These are phyloP conservation scores for Pogonomyrmex californicus DNA, from an alignment of 1,140 invertebrate genomes.

Conservation along the genomic window DNA sequence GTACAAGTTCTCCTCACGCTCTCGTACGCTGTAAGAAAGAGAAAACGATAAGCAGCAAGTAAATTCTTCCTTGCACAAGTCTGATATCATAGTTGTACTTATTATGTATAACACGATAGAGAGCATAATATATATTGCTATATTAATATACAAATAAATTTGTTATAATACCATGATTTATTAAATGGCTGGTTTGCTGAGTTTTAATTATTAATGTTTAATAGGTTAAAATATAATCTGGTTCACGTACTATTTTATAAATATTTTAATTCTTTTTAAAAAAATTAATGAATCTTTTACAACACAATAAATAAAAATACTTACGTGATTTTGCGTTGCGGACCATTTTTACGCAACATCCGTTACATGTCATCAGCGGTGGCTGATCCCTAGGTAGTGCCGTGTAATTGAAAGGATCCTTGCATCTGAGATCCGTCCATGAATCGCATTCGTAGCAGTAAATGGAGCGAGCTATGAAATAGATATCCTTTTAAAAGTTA, in stretches of 20 bases:
- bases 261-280: not conserved
- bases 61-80: not conserved
- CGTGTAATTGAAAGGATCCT: slow-evolving; percentile 97
- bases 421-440: slow-evolving; percentile 95
- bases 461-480: slow-evolving; percentile 91
- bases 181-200: not conserved
- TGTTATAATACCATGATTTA: slow-evolving; percentile 11
- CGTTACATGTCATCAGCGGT: slow-evolving; percentile 94
- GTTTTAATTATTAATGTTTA: not conserved
- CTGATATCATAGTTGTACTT: not conserved
- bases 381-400: slow-evolving; percentile 94
- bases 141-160: not conserved
- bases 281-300: not conserved
- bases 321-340: slow-evolving; percentile 95
- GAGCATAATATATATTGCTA: not conserved
- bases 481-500: slow-evolving; percentile 20
- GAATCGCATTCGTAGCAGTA: slow-evolving; percentile 98
- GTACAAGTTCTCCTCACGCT: slow-evolving; percentile 96
- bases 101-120: not conserved
- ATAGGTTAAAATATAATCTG: not conserved
- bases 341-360: slow-evolving; percentile 98
- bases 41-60: slow-evolving; percentile 37
- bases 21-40: slow-evolving; percentile 92
- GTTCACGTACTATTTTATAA: not conserved
- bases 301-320: slow-evolving; percentile 80